These are phyloP conservation scores for Osmoderma eremita DNA, from an alignment of 2,888 invertebrate genomes.

Conservation along the genomic window DNA sequence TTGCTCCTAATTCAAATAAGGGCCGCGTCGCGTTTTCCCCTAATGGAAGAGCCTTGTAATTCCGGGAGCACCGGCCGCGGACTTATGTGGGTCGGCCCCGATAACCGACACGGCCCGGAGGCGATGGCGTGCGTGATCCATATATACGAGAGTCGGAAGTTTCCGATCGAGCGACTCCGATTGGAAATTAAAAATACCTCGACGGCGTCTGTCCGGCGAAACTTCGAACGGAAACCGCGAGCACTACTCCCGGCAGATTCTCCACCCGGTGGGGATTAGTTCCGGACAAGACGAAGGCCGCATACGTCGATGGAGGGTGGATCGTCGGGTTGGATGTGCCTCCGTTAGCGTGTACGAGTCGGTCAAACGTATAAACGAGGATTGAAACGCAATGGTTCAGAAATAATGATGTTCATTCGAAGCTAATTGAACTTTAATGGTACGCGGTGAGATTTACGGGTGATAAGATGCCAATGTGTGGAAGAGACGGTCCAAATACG, in stretches of 20 bases:
- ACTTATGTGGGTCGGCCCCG: constrained; percentile 15
- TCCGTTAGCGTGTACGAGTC: not conserved
- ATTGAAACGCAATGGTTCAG: constrained; percentile 26
- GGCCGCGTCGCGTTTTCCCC: not conserved
- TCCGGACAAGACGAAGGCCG: not conserved
- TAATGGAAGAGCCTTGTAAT: constrained; percentile 29
- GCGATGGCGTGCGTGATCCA: constrained; percentile 20
- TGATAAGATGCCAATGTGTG: too few species aligned
- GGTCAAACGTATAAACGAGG: constrained; percentile 13
- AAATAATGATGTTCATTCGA: constrained; percentile 28
- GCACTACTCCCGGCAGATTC: constrained; percentile 20
- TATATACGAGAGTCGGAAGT: constrained; percentile 7
- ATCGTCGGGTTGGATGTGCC: not conserved
- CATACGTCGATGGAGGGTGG: not conserved
- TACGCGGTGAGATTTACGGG: too few species aligned
- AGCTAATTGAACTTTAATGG: constrained; percentile 9
- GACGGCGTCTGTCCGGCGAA: constrained; percentile 2
- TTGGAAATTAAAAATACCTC: constrained; percentile 33
- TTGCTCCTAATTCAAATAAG: constrained; percentile 26
- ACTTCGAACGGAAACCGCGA: constrained; percentile 24
- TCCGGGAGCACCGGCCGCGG: not conserved
- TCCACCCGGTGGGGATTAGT: constrained; percentile 10
- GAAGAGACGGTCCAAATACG: too few species aligned
- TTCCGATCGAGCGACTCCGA: constrained; percentile 19
- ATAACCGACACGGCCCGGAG: not conserved